Evolutionary conservation across 2,113 vertebrate species (phyloP).

Genomic region (Grammomys dolichurus): DNA sequence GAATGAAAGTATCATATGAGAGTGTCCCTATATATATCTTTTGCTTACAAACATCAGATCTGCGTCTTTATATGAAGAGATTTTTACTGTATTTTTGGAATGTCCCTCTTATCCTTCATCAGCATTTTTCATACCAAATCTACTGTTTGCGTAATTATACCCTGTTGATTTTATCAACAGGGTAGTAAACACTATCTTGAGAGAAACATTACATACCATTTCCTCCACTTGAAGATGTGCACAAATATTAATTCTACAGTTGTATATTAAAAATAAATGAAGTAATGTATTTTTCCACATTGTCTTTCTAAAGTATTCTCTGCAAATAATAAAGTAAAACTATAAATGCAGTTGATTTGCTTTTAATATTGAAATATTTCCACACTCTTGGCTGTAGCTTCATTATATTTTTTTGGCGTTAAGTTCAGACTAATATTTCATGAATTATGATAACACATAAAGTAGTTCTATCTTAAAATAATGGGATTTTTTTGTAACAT

Average conservation of each 20-base stretch:
- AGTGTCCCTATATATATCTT: background rate
- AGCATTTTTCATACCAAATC: fast-evolving
- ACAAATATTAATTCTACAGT: background rate
- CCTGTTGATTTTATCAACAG: background rate
- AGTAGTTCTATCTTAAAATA: background rate
- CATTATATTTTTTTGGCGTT: background rate
- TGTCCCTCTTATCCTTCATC: background rate
- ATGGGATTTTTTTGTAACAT: background rate
- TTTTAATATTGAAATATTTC: background rate
- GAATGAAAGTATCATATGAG: background rate
- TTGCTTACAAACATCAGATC: background rate
- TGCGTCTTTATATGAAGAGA: fast-evolving
- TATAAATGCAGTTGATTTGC: background rate
- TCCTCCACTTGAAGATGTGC: background rate
- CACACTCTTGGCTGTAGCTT: background rate
- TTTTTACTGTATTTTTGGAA: background rate
- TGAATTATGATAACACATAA: background rate
- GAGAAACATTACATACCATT: background rate
- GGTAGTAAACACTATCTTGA: background rate
- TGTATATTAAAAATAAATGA: background rate
- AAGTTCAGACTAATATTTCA: background rate
- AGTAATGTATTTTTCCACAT: background rate
- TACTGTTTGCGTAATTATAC: background rate
- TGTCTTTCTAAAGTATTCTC: background rate
- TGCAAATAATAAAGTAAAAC: background rate